Conservation (phyloP, 1,140 invertebrate genomes). For the Lucilia cuprina region DNA sequence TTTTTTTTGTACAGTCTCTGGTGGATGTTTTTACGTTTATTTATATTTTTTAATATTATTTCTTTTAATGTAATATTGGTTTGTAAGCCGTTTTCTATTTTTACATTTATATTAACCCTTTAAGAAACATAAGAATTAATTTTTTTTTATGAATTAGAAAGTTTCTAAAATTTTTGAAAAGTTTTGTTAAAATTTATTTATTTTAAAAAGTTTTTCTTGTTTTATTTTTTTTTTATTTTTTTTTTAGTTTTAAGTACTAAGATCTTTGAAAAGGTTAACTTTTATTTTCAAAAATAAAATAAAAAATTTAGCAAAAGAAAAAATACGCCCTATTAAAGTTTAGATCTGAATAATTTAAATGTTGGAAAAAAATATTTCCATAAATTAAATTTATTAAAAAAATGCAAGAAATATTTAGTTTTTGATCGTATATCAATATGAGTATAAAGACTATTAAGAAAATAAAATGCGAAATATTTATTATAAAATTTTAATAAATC, state of each 20-base stretch:
- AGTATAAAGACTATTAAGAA: neutral
- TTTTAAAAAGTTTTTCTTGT: no score
- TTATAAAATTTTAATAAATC: neutral
- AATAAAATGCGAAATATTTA: neutral
- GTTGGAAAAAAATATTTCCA: neutral
- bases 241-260: no score
- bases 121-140: no score
- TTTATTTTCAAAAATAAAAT: neutral
- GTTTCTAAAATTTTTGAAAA: no score
- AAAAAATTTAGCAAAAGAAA: neutral
- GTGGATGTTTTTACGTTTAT: neutral
- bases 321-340: neutral
- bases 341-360: neutral
- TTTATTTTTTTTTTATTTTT: no score
- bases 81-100: neutral
- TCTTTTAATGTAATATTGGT: neutral
- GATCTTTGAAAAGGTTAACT: neutral
- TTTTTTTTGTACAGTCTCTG: neutral
- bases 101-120: no score
- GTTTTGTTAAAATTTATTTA: no score
- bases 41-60: neutral
- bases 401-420: neutral
- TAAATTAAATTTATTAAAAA: neutral
- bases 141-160: no score
- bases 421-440: neutral